A percentile compares a stretch with the other conserved stretches of the same genome.
These are phyloP conservation scores for Rynchops niger DNA, from an alignment of 2,113 vertebrate species.

Conservation along the genomic window DNA sequence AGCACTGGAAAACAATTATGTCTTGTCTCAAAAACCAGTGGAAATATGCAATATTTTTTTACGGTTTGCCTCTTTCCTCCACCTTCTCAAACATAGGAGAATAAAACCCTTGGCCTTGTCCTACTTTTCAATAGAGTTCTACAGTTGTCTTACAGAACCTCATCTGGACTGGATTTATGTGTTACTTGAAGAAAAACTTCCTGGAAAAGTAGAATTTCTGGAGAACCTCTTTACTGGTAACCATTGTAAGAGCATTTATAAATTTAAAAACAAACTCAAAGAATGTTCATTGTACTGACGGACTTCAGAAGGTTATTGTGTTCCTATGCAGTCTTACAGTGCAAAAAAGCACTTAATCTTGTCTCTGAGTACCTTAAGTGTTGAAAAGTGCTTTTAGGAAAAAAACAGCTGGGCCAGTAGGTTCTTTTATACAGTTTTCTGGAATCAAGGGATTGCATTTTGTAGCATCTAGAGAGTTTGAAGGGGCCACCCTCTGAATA, in stretches of 20 bases:
- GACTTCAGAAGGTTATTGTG: neutral
- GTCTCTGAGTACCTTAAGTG: neutral
- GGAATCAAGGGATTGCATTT: neutral
- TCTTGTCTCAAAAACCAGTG: neutral
- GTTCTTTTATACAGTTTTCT: neutral
- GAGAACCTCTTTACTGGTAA: neutral
- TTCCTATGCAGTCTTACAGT: neutral
- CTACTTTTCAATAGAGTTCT: neutral
- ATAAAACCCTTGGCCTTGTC: neutral
- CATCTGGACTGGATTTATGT: neutral
- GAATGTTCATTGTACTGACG: neutral
- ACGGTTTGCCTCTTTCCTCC: neutral
- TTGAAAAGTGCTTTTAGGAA: neutral
- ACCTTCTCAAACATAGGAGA: neutral
- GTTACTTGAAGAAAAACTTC: neutral
- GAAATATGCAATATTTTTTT: neutral
- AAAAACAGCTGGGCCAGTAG: neutral
- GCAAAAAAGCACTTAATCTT: neutral
- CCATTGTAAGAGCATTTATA: neutral
- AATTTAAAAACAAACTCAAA: neutral
- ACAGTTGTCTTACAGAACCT: neutral
- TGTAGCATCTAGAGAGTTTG: neutral
- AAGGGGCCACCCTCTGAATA: neutral
- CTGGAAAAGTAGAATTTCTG: neutral
- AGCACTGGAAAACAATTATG: neutral